Evolutionary conservation across 2,888 invertebrate genomes (phyloP).

Genomic region (Clivina fossor): DNA sequence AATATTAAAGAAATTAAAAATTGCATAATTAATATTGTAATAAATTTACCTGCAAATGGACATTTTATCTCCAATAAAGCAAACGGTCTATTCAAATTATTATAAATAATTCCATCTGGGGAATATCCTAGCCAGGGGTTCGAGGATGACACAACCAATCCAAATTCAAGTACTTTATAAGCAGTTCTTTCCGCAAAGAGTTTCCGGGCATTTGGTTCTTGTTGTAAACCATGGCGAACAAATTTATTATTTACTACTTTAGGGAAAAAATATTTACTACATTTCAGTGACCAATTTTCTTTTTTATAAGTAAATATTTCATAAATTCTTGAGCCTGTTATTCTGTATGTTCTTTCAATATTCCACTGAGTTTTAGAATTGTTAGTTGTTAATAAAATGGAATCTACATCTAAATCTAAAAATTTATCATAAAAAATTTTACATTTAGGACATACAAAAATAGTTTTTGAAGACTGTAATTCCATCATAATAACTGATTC

Average conservation of each 20-base stretch:
- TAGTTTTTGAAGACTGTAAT: conserved; percentile 1
- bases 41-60: conserved; percentile 9
- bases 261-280: conserved; percentile 13
- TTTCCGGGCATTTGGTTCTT: conserved; percentile 2
- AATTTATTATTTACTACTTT: conserved; percentile 12
- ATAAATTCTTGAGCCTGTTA: conserved; percentile 19
- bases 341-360: conserved; percentile 1
- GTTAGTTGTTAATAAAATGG: not conserved
- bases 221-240: conserved; percentile 10
- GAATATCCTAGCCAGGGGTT: conserved; percentile 15
- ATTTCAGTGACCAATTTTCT: conserved; percentile 7
- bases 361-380: conserved; percentile 3
- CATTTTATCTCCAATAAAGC: conserved; percentile 14
- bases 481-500: conserved; percentile 10
- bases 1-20: not conserved
- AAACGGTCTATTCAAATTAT: not conserved
- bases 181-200: not conserved
- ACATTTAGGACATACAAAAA: not conserved
- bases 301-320: conserved; percentile 8
- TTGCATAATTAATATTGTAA: conserved; percentile 6
- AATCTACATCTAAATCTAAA: not conserved
- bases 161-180: conserved; percentile 6
- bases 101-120: conserved; percentile 14
- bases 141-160: not conserved
- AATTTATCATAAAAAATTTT: not conserved